phyloP scores from a whole-genome alignment of 1,140 invertebrate genomes.

The Trachymyrmex cornetzi region DNA sequence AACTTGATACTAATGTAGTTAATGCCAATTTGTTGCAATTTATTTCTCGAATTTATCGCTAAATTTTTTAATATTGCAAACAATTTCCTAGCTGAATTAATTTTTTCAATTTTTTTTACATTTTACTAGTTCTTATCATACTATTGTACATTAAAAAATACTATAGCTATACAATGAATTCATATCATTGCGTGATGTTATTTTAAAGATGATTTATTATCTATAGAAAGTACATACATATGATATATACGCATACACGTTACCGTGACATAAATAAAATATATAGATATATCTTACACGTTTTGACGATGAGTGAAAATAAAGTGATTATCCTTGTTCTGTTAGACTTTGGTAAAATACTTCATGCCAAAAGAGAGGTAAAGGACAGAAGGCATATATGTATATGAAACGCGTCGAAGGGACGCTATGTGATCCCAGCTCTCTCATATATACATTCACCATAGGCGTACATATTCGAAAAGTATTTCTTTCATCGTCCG shows the following conservation, averaged over 20 bases:
- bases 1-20: background rate
- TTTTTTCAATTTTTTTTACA: background rate
- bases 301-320: conserved; percentile 62
- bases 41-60: background rate
- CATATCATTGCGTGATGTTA: background rate
- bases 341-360: conserved; percentile 69
- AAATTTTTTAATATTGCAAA: background rate
- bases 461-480: conserved; percentile 2
- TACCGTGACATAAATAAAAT: conserved; percentile 68
- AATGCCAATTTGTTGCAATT: conserved; percentile 2
- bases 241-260: conserved; percentile 53
- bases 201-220: conserved; percentile 64
- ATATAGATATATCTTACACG: conserved; percentile 69
- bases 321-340: conserved; percentile 57
- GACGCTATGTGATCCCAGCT: background rate
- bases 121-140: background rate
- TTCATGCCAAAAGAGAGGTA: conserved; percentile 43
- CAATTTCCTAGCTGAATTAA: background rate
- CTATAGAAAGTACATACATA: conserved; percentile 58
- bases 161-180: background rate
- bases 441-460: conserved; percentile 5
- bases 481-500: background rate
- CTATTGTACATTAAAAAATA: background rate
- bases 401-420: background rate
- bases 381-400: conserved; percentile 34